These are phyloP conservation scores for Hormaphis cornu DNA, from an alignment of 1,140 invertebrate genomes.

Conservation along the genomic window DNA sequence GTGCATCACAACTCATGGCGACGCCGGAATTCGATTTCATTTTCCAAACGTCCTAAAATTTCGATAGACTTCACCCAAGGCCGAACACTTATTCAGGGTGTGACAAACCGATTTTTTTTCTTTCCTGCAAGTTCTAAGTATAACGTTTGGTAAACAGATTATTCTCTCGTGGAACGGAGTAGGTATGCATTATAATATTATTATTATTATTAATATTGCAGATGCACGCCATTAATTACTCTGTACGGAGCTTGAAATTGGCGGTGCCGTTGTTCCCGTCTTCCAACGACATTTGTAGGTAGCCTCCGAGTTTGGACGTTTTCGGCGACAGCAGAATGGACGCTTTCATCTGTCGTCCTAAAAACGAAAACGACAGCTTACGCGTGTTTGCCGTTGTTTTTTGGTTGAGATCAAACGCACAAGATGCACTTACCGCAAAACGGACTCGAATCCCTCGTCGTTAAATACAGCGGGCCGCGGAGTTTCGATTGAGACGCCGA, in stretches of 20 bases:
- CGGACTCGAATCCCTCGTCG: constrained; percentile 43
- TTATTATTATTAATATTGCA: too few species aligned
- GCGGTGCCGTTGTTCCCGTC: not conserved
- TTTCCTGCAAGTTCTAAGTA: too few species aligned
- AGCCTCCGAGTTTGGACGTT: constrained; percentile 41
- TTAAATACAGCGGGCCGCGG: constrained; percentile 43
- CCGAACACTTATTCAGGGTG: too few species aligned
- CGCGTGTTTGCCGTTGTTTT: not conserved
- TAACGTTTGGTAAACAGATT: too few species aligned
- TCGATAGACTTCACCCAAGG: too few species aligned
- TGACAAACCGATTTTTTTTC: too few species aligned
- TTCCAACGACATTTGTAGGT: constrained; percentile 37
- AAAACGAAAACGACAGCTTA: not conserved
- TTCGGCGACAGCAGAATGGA: constrained; percentile 41
- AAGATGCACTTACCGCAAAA: constrained; percentile 44
- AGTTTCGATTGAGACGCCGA: constrained; percentile 35
- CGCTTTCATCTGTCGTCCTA: constrained; percentile 46
- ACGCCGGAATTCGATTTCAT: too few species aligned
- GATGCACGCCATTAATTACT: not conserved
- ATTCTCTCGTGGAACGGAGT: too few species aligned
- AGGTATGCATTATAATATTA: too few species aligned
- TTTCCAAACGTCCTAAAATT: too few species aligned
- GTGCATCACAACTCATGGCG: too few species aligned
- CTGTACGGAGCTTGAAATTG: constrained; percentile 2
- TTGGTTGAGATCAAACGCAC: not conserved